These are phyloP conservation scores for Toxotes lorentzi DNA, from an alignment of 2,797 vertebrate genomes.

Conservation along the genomic window DNA sequence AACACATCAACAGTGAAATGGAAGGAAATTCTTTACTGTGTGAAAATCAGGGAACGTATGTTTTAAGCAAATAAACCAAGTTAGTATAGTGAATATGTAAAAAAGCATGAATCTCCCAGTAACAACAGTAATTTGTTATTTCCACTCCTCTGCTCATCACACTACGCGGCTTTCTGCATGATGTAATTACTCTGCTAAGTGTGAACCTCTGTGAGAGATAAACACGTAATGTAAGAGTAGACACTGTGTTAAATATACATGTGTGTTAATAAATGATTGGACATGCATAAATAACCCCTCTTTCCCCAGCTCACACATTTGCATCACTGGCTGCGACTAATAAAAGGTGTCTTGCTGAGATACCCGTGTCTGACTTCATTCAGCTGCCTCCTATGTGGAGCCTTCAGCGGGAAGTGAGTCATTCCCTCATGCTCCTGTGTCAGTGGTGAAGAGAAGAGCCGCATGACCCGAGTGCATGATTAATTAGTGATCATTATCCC, in stretches of 20 bases:
- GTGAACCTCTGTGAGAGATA: slow-evolving; percentile 9
- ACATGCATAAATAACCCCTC: slow-evolving; percentile 43
- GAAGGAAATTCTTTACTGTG: neutral
- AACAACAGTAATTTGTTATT: neutral
- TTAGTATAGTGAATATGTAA: neutral
- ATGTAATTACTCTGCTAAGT: slow-evolving; percentile 3
- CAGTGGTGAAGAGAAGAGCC: slow-evolving; percentile 62
- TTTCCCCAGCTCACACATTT: slow-evolving; percentile 42
- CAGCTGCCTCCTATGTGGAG: slow-evolving; percentile 62
- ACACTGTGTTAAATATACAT: slow-evolving; percentile 22
- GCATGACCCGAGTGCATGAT: slow-evolving; percentile 73
- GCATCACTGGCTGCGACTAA: slow-evolving; percentile 49
- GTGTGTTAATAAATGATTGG: slow-evolving; percentile 43
- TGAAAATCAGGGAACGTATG: neutral
- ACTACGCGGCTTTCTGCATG: neutral
- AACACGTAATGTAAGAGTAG: neutral
- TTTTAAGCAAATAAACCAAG: neutral
- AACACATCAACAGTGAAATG: neutral
- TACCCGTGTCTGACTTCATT: slow-evolving; percentile 62
- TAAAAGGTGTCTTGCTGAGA: slow-evolving; percentile 56
- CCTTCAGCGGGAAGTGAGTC: slow-evolving; percentile 76
- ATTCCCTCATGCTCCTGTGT: slow-evolving; percentile 67
- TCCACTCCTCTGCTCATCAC: neutral
- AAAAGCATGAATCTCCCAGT: neutral
- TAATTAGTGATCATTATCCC: slow-evolving; percentile 85